Evolutionary conservation across 1,140 invertebrate species (phyloP), one percentile per base, ranked within the genome.

Genomic region (Camponotus pennsylvanicus): DNA sequence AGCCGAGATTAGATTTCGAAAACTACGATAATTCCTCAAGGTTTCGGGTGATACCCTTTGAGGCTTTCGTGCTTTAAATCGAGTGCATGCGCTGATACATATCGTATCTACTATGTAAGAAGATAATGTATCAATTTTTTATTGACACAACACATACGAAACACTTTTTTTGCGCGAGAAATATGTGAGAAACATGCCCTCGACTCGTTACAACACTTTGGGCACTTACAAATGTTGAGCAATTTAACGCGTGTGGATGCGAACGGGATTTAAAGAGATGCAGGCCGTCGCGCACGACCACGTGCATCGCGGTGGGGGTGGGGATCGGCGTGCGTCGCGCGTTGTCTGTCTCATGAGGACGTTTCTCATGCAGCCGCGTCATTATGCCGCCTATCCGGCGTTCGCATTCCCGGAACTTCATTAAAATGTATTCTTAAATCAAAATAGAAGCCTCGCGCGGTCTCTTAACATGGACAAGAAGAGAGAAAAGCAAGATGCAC

Each of bases 321-420:
- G 86, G 90, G 88, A 89, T 86, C 73, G 89, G 86, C 90, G 90
- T 86, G 88, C 85, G 91, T 91, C 90, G 64, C 86, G 69, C 63
- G 37, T 91, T 90, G 84, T 90, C 69, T 63, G 27, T 21, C 21
- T 21, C 86, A 78, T 69, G 71, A 32, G 34, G 88, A 76, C 49
- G 63, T 82, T 61, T 76, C 52, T 78, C 82, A 70, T 52, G 82
- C 86, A 49, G 59, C 61, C 61, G 40, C 63, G 37, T 55, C 88
- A 78, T 86, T 89, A 71, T 13, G 52, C 55, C 45, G 66, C 42
- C 71, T 13, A 42, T 32, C 61, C 45, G 59, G 37, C 15, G 49
- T 52, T 82, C 52, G 73, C 80, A 87, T 89, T 91, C 88, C 57
- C 86, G 78, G 55, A 87, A 84, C 87, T 88, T 91, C 83, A 84